These are phyloP conservation scores for Eleutherodactylus coqui DNA, from an alignment of 2,797 vertebrate species.

Conservation along the genomic window DNA sequence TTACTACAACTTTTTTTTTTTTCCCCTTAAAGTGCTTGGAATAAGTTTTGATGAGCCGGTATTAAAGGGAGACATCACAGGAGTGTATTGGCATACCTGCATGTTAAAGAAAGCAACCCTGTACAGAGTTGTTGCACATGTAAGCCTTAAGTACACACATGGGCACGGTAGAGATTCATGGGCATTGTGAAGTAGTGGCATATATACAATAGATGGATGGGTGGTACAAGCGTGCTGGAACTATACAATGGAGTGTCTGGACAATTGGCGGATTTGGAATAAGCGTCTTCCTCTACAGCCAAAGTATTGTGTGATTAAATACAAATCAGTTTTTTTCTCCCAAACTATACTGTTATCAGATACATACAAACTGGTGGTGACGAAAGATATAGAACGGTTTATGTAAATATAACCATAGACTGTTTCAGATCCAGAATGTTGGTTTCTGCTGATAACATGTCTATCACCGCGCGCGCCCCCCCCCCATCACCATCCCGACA, in stretches of 20 bases:
- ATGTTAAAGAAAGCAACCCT: slow-evolving; percentile 15
- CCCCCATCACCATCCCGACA: too few species aligned
- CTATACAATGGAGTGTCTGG: slow-evolving; percentile 35
- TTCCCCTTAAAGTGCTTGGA: slow-evolving; percentile 33
- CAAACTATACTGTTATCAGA: background rate
- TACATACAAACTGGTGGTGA: background rate
- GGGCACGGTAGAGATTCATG: slow-evolving; percentile 24
- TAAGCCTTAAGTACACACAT: background rate
- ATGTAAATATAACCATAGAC: background rate
- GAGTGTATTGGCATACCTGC: background rate
- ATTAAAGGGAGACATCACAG: slow-evolving; percentile 21
- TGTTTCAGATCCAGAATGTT: background rate
- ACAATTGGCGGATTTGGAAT: slow-evolving; percentile 59
- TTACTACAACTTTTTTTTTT: slow-evolving; percentile 65
- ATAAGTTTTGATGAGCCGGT: slow-evolving; percentile 49
- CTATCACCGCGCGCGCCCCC: background rate
- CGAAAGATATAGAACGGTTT: background rate
- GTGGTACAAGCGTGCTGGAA: slow-evolving; percentile 41
- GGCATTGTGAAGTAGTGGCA: slow-evolving; percentile 27
- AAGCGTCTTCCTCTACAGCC: slow-evolving; percentile 36
- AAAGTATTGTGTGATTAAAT: slow-evolving; percentile 38
- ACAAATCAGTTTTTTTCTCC: slow-evolving; percentile 13
- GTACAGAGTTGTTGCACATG: too few species aligned
- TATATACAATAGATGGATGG: slow-evolving; percentile 59
- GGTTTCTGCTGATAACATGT: background rate